Percentiles rank a stretch among this genome's conserved stretches.
These are phyloP conservation scores for Melinopterus prodromus DNA, from an alignment of 2,888 invertebrate species.

Conservation along the genomic window DNA sequence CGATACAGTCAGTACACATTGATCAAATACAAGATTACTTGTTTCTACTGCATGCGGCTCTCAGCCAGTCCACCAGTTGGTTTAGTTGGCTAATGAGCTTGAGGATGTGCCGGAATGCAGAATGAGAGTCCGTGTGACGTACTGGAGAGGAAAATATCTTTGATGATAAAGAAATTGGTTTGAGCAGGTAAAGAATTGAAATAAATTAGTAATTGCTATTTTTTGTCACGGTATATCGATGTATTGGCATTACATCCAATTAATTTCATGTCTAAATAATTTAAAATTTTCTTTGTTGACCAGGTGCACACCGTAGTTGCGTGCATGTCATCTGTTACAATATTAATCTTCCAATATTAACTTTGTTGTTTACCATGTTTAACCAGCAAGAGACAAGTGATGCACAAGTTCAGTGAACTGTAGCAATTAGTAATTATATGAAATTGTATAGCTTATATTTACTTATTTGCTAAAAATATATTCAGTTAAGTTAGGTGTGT, in stretches of 20 bases:
- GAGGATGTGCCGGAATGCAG: background rate
- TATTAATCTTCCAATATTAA: background rate
- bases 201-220: background rate
- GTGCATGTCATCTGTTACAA: background rate
- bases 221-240: background rate
- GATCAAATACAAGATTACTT: conserved; percentile 55
- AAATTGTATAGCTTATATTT: background rate
- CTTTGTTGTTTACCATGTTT: background rate
- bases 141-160: background rate
- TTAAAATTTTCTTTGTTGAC: background rate
- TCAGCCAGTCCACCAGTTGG: conserved; percentile 29
- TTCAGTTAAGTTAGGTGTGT: too few species aligned
- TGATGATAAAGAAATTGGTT: background rate
- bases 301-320: background rate
- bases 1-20: conserved; percentile 49
- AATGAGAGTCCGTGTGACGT: background rate
- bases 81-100: background rate
- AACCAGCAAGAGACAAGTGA: background rate
- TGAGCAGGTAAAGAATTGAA: background rate
- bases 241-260: background rate
- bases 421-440: background rate
- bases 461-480: too few species aligned
- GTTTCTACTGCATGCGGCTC: conserved; percentile 49
- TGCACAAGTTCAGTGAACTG: background rate
- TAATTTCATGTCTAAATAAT: background rate